Percentiles rank a stretch among this genome's conserved stretches.
Evolutionary conservation across 2,113 vertebrate genomes (phyloP).

Genomic region (Takifugu bimaculatus): DNA sequence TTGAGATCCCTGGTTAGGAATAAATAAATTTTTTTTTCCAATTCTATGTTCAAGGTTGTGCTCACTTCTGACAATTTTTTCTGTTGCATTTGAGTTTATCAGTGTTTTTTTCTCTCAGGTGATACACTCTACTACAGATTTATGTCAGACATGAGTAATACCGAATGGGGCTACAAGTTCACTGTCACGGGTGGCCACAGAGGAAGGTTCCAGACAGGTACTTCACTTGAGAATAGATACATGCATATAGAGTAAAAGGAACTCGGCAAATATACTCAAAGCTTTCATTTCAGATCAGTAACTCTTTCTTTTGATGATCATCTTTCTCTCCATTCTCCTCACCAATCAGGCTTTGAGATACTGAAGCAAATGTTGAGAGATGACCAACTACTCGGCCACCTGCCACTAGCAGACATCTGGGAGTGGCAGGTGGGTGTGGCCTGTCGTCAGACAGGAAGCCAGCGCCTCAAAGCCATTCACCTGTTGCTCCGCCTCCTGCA

Average conservation of each 20-base stretch:
- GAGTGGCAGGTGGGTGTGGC: slow-evolving; percentile 96
- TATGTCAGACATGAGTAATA: slow-evolving; percentile 97
- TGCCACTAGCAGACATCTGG: slow-evolving; percentile 88
- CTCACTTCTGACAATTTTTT: neutral
- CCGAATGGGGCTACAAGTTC: slow-evolving; percentile 97
- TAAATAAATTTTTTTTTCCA: neutral
- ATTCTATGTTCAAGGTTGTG: neutral
- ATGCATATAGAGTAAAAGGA: neutral
- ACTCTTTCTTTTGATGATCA: neutral
- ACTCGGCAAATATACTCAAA: slow-evolving; percentile 7
- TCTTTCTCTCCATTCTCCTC: neutral
- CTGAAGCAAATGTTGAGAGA: slow-evolving; percentile 95
- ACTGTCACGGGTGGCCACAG: slow-evolving; percentile 93
- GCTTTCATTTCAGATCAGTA: neutral
- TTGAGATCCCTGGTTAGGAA: slow-evolving; percentile 88
- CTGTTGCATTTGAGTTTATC: neutral
- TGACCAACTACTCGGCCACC: slow-evolving; percentile 80
- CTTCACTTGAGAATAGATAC: neutral
- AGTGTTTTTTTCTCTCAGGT: slow-evolving; percentile 69
- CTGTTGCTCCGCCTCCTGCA: slow-evolving; percentile 86
- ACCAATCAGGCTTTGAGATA: slow-evolving; percentile 87
- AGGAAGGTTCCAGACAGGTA: slow-evolving; percentile 96
- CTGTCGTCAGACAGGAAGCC: slow-evolving; percentile 90
- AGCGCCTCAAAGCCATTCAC: slow-evolving; percentile 91
- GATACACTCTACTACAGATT: slow-evolving; percentile 92